Percentiles rank a stretch among this genome's conserved stretches.
Evolutionary conservation across 2,113 vertebrate genomes (phyloP).

Genomic region (Brienomyrus longianalis): DNA sequence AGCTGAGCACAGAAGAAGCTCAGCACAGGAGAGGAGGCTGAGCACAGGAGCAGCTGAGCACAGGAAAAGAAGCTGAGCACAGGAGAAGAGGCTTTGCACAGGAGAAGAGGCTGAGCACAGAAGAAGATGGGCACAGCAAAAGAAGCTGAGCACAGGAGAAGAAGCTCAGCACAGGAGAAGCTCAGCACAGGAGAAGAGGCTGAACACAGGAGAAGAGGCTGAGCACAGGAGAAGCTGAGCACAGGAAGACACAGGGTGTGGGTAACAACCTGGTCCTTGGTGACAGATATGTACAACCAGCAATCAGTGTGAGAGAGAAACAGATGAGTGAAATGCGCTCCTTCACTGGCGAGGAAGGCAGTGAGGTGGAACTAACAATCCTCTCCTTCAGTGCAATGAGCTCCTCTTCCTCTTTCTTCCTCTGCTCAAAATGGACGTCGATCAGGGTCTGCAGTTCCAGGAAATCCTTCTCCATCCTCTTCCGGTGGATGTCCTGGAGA

Average conservation of each 20-base stretch:
- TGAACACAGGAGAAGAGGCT: too few relatives aligned
- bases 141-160: neutral
- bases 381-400: conserved; percentile 85
- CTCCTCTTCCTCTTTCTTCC: conserved; percentile 94
- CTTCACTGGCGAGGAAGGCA: neutral
- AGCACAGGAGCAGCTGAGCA: too few relatives aligned
- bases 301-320: neutral
- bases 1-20: neutral
- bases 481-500: conserved; percentile 91
- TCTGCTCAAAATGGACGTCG: conserved; percentile 86
- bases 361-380: conserved; percentile 67
- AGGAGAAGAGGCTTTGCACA: neutral
- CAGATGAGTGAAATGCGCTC: neutral
- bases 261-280: neutral
- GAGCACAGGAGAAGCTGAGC: too few relatives aligned
- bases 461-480: conserved; percentile 95
- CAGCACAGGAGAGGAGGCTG: too few relatives aligned
- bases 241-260: neutral
- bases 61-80: neutral
- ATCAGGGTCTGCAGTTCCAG: conserved; percentile 92
- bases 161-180: neutral
- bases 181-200: too few relatives aligned
- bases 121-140: neutral
- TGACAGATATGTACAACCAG: neutral
- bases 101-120: neutral